These are phyloP conservation scores for Smittia sp. DNA, from an alignment of 2,888 invertebrate genomes.

Conservation along the genomic window DNA sequence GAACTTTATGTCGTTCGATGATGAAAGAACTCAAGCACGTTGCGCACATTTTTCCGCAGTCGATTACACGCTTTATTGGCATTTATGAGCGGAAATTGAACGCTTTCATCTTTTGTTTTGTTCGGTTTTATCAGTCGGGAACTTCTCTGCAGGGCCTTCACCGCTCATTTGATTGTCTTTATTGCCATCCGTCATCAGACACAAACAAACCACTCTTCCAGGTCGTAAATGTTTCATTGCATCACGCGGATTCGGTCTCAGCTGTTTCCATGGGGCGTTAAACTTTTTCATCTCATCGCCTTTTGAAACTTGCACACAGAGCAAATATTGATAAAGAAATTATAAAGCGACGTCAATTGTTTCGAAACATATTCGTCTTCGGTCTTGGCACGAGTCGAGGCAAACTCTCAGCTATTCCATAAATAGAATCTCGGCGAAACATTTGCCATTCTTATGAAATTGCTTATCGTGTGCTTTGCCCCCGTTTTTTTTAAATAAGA, in stretches of 20 bases:
- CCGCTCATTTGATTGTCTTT: too few species aligned
- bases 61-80: neutral
- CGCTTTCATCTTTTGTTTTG: too few species aligned
- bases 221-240: neutral
- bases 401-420: too few species aligned
- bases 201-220: neutral
- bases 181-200: too few species aligned
- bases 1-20: neutral
- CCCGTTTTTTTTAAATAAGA: too few species aligned
- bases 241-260: neutral
- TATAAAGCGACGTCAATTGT: neutral
- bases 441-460: too few species aligned
- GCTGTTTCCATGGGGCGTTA: neutral
- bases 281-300: neutral
- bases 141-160: too few species aligned
- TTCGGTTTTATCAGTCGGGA: too few species aligned
- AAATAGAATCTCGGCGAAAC: too few species aligned
- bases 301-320: neutral
- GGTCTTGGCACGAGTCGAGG: too few species aligned
- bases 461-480: too few species aligned
- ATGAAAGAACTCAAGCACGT: neutral
- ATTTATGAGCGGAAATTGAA: neutral
- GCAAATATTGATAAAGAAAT: neutral
- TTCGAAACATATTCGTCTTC: neutral
- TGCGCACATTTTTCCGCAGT: neutral